phyloP scores from a whole-genome alignment of 1,140 invertebrate genomes.

The Pseudomyrmex flavicornis region DNA sequence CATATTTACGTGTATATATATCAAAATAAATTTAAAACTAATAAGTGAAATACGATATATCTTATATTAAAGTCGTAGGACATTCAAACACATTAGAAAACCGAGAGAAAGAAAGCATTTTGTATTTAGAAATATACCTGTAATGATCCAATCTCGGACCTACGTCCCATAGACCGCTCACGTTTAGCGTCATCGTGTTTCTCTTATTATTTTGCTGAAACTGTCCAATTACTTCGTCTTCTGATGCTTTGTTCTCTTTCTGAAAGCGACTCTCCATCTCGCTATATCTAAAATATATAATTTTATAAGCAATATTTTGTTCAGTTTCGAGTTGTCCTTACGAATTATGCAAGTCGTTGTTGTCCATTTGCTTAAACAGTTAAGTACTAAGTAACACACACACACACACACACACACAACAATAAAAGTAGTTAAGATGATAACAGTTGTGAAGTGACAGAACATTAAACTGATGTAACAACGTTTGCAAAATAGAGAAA shows the following conservation, averaged over 20 bases:
- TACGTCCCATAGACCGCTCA: constrained; percentile 88
- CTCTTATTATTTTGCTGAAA: constrained; percentile 78
- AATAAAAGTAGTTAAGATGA: background rate
- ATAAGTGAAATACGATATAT: background rate
- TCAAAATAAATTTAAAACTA: no score
- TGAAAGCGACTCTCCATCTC: constrained; percentile 80
- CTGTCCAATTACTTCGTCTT: constrained; percentile 70
- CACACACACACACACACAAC: background rate
- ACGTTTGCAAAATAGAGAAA: background rate
- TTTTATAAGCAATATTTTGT: background rate
- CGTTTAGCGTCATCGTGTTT: constrained; percentile 81
- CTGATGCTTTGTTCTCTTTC: constrained; percentile 67
- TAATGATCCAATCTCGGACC: constrained; percentile 96
- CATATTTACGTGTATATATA: no score
- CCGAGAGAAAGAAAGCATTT: background rate
- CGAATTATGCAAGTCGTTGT: background rate
- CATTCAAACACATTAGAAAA: background rate
- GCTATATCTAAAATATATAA: constrained; percentile 71
- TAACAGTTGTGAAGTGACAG: background rate
- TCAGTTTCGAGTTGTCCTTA: background rate
- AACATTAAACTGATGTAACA: background rate
- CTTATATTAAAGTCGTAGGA: background rate
- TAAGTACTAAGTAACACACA: background rate
- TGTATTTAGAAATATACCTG: constrained; percentile 86
- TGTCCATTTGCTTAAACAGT: background rate